These are phyloP conservation scores for fruit fly (Drosophila melanogaster) DNA, from an alignment of 1,140 invertebrate genomes.

Conservation along the genomic window DNA sequence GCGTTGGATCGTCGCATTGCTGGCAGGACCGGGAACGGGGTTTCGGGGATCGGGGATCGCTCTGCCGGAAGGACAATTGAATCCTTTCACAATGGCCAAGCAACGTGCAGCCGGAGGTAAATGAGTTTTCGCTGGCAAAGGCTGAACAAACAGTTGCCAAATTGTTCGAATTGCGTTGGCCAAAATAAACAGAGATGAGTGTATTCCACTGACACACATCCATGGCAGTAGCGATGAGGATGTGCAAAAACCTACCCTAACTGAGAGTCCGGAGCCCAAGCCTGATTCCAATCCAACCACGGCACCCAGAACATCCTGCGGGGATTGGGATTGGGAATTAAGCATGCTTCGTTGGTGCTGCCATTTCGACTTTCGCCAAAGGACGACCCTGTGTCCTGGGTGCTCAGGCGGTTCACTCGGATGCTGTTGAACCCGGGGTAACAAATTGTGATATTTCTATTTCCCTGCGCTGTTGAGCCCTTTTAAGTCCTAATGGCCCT, in stretches of 20 bases:
- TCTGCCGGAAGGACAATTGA: conserved; percentile 51
- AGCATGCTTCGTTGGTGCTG: conserved; percentile 82
- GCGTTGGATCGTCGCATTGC: conserved; percentile 42
- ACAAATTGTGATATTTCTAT: conserved; percentile 54
- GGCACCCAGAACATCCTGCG: conserved; percentile 33
- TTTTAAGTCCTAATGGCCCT: conserved; percentile 84
- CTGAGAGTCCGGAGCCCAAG: conserved; percentile 12
- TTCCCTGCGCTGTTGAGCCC: conserved; percentile 75
- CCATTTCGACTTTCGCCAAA: conserved; percentile 79
- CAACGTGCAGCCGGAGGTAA: conserved; percentile 28
- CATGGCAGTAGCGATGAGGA: conserved; percentile 17
- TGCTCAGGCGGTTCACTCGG: conserved; percentile 29
- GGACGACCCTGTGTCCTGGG: conserved; percentile 55
- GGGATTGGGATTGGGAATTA: conserved; percentile 78
- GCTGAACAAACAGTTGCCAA: conserved; percentile 82
- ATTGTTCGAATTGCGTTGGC: conserved; percentile 79
- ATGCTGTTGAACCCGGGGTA: conserved; percentile 63
- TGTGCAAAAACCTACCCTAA: conserved; percentile 79
- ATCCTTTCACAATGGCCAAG: conserved; percentile 63
- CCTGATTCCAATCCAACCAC: conserved; percentile 32
- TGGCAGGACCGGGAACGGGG: conserved; percentile 17
- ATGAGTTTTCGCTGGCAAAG: conserved; percentile 65
- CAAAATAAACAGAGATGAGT: conserved; percentile 72
- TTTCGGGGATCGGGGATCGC: conserved; percentile 14
- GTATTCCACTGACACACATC: conserved; percentile 72